Evolutionary conservation across 2,888 invertebrate species (phyloP).

Genomic region (Syrista parreyssii): DNA sequence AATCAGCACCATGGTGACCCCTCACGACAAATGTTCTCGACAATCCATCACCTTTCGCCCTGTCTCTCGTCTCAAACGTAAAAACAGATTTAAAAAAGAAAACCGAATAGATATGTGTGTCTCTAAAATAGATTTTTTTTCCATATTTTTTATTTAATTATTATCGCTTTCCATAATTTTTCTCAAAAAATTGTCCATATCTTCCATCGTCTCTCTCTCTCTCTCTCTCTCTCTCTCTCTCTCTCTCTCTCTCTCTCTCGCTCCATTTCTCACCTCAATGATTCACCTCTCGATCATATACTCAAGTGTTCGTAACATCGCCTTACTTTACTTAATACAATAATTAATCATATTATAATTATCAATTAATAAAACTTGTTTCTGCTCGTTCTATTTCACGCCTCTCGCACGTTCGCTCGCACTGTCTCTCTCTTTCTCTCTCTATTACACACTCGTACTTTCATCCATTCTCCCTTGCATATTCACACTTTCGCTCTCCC

Average conservation of each 20-base stretch:
- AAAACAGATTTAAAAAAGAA: constrained; percentile 30
- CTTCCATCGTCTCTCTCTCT: constrained; percentile 18
- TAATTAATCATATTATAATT: constrained; percentile 61
- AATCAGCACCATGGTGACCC: constrained; percentile 7
- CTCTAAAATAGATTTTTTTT: constrained; percentile 48
- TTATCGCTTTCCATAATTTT: constrained; percentile 35
- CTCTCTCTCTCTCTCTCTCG: constrained; percentile 9
- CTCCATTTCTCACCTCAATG: constrained; percentile 7
- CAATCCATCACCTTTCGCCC: constrained; percentile 1
- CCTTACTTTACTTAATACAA: constrained; percentile 58
- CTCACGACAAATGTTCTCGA: constrained; percentile 20
- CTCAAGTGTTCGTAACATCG: constrained; percentile 53
- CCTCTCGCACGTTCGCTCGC: constrained; percentile 15
- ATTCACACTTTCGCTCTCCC: constrained; percentile 21
- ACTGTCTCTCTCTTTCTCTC: constrained; percentile 22
- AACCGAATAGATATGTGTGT: constrained; percentile 51
- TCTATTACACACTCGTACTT: constrained; percentile 7
- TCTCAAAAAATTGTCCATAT: constrained; percentile 41
- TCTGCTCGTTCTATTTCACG: constrained; percentile 38
- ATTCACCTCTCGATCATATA: constrained; percentile 33
- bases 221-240: constrained; percentile 22
- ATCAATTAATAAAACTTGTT: constrained; percentile 60
- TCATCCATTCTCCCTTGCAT: constrained; percentile 16
- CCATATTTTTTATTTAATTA: constrained; percentile 34
- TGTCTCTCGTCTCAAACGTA: constrained; percentile 20